These are phyloP conservation scores for Jaculus jaculus DNA, from an alignment of 2,113 vertebrate species.

Conservation along the genomic window DNA sequence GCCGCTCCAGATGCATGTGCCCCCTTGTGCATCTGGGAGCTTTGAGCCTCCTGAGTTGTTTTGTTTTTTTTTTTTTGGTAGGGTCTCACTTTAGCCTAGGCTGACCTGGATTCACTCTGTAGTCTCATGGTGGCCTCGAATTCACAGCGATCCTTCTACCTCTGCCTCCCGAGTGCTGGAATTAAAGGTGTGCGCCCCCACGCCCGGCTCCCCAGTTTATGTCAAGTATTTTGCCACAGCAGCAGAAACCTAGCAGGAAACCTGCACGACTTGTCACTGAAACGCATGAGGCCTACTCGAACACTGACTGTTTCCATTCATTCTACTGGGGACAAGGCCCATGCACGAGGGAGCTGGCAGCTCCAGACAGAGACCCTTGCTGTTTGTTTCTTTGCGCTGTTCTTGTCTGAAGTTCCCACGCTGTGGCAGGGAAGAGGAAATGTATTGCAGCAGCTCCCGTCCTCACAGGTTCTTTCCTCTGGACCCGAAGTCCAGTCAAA, in stretches of 20 bases:
- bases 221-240: background rate
- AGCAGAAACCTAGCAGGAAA: background rate
- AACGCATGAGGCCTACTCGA: background rate
- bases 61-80: too few relatives aligned
- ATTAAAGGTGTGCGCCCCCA: too few relatives aligned
- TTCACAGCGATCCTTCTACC: too few relatives aligned
- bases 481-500: constrained; percentile 32
- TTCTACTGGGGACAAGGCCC: background rate
- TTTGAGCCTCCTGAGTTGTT: too few relatives aligned
- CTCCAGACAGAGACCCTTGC: background rate
- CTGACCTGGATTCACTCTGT: too few relatives aligned
- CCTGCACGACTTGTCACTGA: background rate
- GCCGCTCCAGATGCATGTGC: too few relatives aligned
- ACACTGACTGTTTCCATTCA: background rate
- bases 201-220: too few relatives aligned
- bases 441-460: background rate
- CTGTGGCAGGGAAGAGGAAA: background rate
- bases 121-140: too few relatives aligned
- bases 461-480: constrained; percentile 27
- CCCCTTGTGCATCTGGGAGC: too few relatives aligned
- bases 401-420: background rate
- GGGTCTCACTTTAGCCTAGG: too few relatives aligned
- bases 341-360: background rate
- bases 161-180: too few relatives aligned
- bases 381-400: background rate